Conservation (phyloP, 2,797 vertebrate species). For the Mastacembelus armatus region DNA sequence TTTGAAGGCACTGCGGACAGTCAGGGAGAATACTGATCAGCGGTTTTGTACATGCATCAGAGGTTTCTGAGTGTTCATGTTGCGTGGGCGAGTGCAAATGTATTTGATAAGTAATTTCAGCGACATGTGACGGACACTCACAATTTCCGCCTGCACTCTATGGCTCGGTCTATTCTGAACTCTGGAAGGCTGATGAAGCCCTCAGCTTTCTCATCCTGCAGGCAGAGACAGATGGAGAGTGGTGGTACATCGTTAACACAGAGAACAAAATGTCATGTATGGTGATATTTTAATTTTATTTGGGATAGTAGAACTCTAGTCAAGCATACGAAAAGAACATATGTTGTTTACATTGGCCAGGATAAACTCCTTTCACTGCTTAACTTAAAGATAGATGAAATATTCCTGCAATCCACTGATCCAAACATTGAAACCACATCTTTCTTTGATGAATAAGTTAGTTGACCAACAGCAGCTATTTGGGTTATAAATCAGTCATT, state of each 20-base stretch:
- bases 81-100: constrained; percentile 60
- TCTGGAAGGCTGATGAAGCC: constrained; percentile 93
- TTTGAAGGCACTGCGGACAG: constrained; percentile 89
- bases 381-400: constrained; percentile 1
- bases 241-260: constrained; percentile 62
- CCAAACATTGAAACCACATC: not conserved
- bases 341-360: constrained; percentile 47
- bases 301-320: constrained; percentile 19
- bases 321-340: constrained; percentile 59
- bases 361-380: constrained; percentile 22
- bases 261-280: constrained; percentile 67
- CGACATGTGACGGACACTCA: constrained; percentile 81
- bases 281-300: constrained; percentile 56
- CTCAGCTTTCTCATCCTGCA: constrained; percentile 91
- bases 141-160: constrained; percentile 92
- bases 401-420: not conserved
- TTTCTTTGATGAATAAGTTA: no score
- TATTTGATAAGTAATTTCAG: constrained; percentile 75
- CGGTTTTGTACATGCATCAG: constrained; percentile 20
- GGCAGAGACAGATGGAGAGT: constrained; percentile 73
- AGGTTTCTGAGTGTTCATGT: constrained; percentile 36
- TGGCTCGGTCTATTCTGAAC: constrained; percentile 92
- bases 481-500: no score
- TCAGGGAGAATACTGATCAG: constrained; percentile 66
- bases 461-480: no score